Base-by-base conservation (phyloP, 2,888 invertebrate genomes). In the Hydroisotoma schaefferi region DNA sequence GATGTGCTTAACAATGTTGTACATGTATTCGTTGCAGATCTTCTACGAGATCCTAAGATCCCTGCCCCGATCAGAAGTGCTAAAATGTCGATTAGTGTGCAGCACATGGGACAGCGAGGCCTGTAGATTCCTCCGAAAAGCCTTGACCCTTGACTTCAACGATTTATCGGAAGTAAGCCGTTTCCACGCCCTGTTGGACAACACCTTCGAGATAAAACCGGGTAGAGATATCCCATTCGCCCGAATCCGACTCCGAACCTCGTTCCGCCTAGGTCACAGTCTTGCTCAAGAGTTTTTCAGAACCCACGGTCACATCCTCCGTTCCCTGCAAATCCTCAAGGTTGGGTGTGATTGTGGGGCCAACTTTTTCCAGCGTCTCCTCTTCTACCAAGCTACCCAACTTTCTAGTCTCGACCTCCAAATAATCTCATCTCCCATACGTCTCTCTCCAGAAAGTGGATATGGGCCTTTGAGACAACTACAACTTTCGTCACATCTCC, bases 301-400 rank as follows among this genome's bases (percentile, higher is more conserved):
- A 22, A 54, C 47, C n/a, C 61, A 61, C 43, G 61, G 61, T 6
- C 44, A 61, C 22, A 43, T 33, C 25, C 48, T 61, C 22, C 46
- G 27, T 26, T 54, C 48, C 23, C 26, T 61, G 2, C 51, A 51
- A 28, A 61, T 61, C 23, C 54, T 57, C 1, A 61, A 61, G 38
- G 61, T 61, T 23, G 61, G 61, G 37, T 61, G 61, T 37, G 61
- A 61, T 23, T 61, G 61, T 43, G 61, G 61, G 2, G 61, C 61
- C 12, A 61, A 61, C 27, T 61, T 61, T 48, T 61, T 61, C 37
- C 61, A 61, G 26, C 57, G 57, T 15, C 43, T 61, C 0, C 28
- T 61, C 18, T 61, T 56, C 28, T 61, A 53, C 20, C 61, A 61
- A 27, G 40, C 61, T 3, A 54, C 49, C 2, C 53, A 61, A 18